Base-by-base conservation (phyloP, 1,140 invertebrate species). In the Pseudomyrmex sp. region DNA sequence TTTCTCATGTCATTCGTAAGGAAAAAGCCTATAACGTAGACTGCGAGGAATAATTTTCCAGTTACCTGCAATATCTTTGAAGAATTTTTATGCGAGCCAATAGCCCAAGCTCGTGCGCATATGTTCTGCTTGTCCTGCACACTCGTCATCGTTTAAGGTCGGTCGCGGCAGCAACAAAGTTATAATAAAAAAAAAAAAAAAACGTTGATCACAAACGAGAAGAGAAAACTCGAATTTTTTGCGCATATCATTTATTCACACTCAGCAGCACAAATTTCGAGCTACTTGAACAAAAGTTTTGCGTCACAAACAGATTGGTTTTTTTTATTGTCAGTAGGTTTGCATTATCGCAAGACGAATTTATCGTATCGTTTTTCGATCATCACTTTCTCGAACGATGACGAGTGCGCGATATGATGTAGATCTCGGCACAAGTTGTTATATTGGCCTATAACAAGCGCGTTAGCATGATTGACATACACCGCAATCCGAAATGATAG, bases 371-470 rank as follows among this genome's bases (percentile, higher is more conserved):
- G 35, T 66, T 61, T 61, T 13, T 15, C 52, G 2, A 46, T 80
- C 15, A 26, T n/a, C 23, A 26, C 59, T 48, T 59, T 20, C 44
- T 2, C 3, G 54, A 20, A 15, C 59, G 66, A 80, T 50, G 54
- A 15, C 12, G 66, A 59, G 54, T 72, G 66, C 72, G 76, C 66
- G 66, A n/a, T 70, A 70, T 80, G n/a, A 80, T 26, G 62, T 70
- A 68, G 83, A 73, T 85, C 83, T 80, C 76, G 48, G 68, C 83
- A 69, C 83, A 80, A 82, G 65, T 85, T 85, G 65, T 85, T 85
- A 85, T 35, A 35, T 73, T 82, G 83, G 76, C 76, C 76, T 82
- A 85, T 70, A 70, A 63, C 26, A 58, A 59, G 18, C 56, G 80
- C 54, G 62, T 68, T 66, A 77, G 46, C 23, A 66, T 86, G 61